These are phyloP conservation scores for Corbicula japonica DNA, from an alignment of 2,888 invertebrate species.

Conservation along the genomic window DNA sequence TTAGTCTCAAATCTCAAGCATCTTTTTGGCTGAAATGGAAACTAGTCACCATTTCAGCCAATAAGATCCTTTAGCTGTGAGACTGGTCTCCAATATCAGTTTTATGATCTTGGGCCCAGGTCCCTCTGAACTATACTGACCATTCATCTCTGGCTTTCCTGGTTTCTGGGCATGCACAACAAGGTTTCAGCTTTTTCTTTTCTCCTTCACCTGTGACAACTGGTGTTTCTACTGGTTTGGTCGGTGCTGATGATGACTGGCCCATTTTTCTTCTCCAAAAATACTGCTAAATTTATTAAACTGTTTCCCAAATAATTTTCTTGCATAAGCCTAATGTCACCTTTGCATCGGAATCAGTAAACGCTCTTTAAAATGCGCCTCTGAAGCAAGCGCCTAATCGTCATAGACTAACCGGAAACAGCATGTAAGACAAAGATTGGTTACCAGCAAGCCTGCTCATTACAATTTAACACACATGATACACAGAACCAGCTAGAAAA, in stretches of 20 bases:
- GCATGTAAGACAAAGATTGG: too few species aligned
- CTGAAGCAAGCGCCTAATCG: not conserved
- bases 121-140: conserved; percentile 89
- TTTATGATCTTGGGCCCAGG: too few species aligned
- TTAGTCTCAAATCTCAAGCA: too few species aligned
- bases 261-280: conserved; percentile 42
- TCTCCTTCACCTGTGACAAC: conserved; percentile 33
- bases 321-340: conserved; percentile 3
- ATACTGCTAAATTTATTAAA: not conserved
- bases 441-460: too few species aligned
- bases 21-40: too few species aligned
- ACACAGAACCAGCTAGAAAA: not conserved
- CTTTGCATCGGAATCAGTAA: not conserved
- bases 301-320: not conserved
- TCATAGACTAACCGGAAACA: conserved; percentile 13
- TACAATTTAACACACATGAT: too few species aligned
- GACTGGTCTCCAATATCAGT: too few species aligned
- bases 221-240: conserved; percentile 30
- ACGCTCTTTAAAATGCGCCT: too few species aligned
- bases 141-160: conserved; percentile 96
- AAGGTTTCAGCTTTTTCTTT: conserved; percentile 93
- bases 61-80: too few species aligned
- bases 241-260: conserved; percentile 35
- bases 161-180: conserved; percentile 99
- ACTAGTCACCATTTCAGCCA: too few species aligned